phyloP scores from a whole-genome alignment of 2,113 vertebrate genomes.

The Crotalus viridis region DNA sequence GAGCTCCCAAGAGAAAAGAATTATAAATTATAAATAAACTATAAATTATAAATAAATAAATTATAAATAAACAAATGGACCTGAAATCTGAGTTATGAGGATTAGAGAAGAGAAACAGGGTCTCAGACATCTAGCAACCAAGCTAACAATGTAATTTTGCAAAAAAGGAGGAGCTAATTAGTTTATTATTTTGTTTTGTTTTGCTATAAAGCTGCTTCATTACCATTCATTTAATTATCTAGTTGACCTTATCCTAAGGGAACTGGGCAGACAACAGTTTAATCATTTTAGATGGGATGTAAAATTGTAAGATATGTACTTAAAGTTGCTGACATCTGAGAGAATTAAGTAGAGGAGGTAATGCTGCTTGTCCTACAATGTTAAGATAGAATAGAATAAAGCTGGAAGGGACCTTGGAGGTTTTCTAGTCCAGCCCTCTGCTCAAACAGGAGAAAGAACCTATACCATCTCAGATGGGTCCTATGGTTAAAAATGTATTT shows the following conservation, averaged over 20 bases:
- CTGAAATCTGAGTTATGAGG: neutral
- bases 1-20: neutral
- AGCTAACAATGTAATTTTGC: neutral
- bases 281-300: neutral
- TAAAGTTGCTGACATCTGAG: neutral
- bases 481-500: neutral
- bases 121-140: neutral
- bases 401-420: too few species aligned
- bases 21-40: neutral
- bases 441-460: too few species aligned
- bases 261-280: neutral
- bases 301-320: neutral
- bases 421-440: too few species aligned
- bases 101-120: neutral
- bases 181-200: neutral
- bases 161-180: neutral
- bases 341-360: neutral
- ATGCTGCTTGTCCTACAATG: neutral
- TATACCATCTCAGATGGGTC: too few species aligned
- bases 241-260: neutral
- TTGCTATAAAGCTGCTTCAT: neutral
- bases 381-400: too few species aligned
- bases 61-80: neutral
- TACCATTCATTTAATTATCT: neutral
- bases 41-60: neutral